A percentile compares a stretch with the other conserved stretches of the same genome.
phyloP scores from a whole-genome alignment of 2,888 invertebrate species.

The Panopea generosa region DNA sequence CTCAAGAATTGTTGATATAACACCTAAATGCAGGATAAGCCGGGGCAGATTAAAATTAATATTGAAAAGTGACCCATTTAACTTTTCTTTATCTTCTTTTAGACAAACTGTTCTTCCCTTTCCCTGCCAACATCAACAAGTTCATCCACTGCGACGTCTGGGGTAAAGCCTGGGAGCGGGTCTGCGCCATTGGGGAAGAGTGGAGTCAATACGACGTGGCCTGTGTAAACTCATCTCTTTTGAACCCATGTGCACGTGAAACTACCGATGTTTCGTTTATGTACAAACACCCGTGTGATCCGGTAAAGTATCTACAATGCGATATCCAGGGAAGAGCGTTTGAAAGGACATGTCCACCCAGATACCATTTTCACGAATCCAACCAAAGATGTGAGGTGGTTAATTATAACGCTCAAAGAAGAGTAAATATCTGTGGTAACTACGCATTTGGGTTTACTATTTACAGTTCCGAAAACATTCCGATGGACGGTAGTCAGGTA shows the following conservation, averaged over 20 bases:
- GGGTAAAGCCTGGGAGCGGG: constrained; percentile 59
- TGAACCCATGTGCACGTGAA: constrained; percentile 48
- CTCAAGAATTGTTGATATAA: too few relatives aligned
- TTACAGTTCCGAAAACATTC: not conserved
- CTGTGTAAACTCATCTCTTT: constrained; percentile 44
- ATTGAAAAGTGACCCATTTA: too few relatives aligned
- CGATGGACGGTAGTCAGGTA: not conserved
- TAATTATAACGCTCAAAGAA: constrained; percentile 3
- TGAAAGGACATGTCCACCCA: constrained; percentile 14
- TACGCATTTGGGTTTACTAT: constrained; percentile 43
- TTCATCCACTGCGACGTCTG: constrained; percentile 63
- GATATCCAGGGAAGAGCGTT: constrained; percentile 23
- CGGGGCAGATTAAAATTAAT: too few relatives aligned
- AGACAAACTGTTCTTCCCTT: constrained; percentile 59
- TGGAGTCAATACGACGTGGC: constrained; percentile 53
- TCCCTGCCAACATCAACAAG: constrained; percentile 49
- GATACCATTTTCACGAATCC: constrained; percentile 23
- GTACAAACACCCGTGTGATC: constrained; percentile 53
- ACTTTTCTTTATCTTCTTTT: constrained; percentile 12
- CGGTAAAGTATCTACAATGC: constrained; percentile 41
- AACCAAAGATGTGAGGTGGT: constrained; percentile 30
- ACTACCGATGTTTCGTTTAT: constrained; percentile 32
- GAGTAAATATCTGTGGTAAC: constrained; percentile 36
- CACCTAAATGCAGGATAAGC: too few relatives aligned
- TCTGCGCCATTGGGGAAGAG: constrained; percentile 53